Conservation (phyloP, 1,140 invertebrate species). For the Drosophila setifemur region DNA sequence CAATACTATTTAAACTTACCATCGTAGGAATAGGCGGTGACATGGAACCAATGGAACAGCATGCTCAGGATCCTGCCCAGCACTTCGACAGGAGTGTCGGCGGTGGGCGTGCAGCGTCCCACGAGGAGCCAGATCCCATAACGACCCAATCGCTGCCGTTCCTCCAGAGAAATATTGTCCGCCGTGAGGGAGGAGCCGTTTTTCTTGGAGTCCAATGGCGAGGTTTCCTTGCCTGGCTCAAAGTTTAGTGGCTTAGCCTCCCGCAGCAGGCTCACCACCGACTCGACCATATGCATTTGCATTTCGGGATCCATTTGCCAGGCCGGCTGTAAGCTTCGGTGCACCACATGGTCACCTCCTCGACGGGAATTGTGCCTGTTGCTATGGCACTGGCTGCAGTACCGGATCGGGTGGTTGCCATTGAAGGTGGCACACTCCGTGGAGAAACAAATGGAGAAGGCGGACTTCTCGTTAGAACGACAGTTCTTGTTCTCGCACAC, state of each 20-base stretch:
- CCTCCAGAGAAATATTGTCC: constrained; percentile 88
- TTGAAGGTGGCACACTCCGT: constrained; percentile 98
- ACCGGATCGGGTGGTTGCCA: constrained; percentile 96
- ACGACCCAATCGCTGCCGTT: constrained; percentile 93
- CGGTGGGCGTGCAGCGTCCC: constrained; percentile 94
- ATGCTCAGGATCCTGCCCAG: constrained; percentile 96
- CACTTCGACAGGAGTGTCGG: constrained; percentile 93
- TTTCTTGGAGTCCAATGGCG: constrained; percentile 57
- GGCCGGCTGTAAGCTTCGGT: constrained; percentile 91
- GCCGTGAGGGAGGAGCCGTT: constrained; percentile 67
- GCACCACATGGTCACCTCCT: constrained; percentile 94
- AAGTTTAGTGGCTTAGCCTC: constrained; percentile 90
- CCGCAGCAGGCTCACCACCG: constrained; percentile 94
- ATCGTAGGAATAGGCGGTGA: constrained; percentile 97
- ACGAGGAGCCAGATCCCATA: constrained; percentile 99
- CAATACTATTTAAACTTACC: constrained; percentile 84
- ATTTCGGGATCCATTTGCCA: constrained; percentile 95
- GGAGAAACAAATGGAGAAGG: constrained; percentile 97
- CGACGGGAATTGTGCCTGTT: constrained; percentile 93
- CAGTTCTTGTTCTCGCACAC: constrained; percentile 99
- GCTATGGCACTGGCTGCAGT: constrained; percentile 95
- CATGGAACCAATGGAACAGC: constrained; percentile 99
- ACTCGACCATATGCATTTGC: constrained; percentile 96
- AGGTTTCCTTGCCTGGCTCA: constrained; percentile 84
- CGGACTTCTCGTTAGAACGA: constrained; percentile 94